A percentile compares a stretch with the other conserved stretches of the same genome.
Evolutionary conservation across 2,888 invertebrate genomes (phyloP).

Genomic region (Piscicola geometra): DNA sequence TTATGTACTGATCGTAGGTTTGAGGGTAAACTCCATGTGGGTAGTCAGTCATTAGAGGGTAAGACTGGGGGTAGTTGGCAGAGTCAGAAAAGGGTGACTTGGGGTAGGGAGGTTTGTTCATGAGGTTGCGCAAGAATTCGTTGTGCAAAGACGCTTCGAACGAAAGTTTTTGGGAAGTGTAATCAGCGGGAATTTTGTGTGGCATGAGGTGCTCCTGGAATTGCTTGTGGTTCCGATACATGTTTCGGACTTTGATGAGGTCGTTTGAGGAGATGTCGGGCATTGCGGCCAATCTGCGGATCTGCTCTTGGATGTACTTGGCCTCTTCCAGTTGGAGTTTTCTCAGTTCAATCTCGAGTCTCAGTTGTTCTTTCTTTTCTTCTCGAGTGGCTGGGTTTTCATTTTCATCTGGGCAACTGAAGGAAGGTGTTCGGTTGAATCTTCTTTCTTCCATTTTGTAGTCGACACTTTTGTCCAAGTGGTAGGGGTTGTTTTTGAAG

Average conservation of each 20-base stretch:
- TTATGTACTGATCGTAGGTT: background rate
- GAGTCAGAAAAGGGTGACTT: background rate
- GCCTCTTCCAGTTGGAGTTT: constrained; percentile 63
- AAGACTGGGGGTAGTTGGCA: background rate
- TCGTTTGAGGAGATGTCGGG: constrained; percentile 40
- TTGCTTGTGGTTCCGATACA: constrained; percentile 41
- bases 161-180: background rate
- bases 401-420: constrained; percentile 23
- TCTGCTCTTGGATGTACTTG: constrained; percentile 60
- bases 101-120: background rate
- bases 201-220: constrained; percentile 21
- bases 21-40: background rate
- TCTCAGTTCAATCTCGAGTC: constrained; percentile 64
- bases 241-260: constrained; percentile 34
- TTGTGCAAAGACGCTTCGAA: background rate
- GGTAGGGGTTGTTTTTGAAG: background rate
- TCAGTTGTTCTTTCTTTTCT: constrained; percentile 62
- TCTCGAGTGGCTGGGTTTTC: constrained; percentile 50
- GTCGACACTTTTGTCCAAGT: background rate
- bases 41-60: background rate
- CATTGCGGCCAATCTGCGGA: constrained; percentile 52
- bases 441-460: background rate
- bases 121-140: background rate
- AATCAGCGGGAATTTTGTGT: background rate
- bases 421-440: constrained; percentile 26